Percentiles rank a stretch among this genome's conserved stretches.
Conservation (phyloP, 2,888 invertebrate genomes). For the Aplocera efformata region DNA sequence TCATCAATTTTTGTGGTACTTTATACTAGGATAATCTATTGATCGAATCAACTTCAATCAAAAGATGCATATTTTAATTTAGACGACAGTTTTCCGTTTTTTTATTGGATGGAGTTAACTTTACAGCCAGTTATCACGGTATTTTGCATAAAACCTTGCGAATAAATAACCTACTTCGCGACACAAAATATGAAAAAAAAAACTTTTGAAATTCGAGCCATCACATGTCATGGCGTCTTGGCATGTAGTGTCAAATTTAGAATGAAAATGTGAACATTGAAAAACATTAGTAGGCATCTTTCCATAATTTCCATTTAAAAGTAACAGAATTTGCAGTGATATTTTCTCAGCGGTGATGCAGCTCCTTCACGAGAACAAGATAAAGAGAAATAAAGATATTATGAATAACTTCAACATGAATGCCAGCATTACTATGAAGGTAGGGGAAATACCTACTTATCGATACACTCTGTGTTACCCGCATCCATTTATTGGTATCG, state of each 20-base stretch:
- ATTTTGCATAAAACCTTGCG: background rate
- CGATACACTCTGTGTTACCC: too few relatives aligned
- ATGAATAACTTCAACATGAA: constrained; percentile 45
- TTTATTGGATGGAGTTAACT: too few relatives aligned
- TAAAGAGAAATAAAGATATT: constrained; percentile 28
- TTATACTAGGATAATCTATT: too few relatives aligned
- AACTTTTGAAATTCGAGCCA: constrained; percentile 53
- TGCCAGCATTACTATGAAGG: constrained; percentile 35
- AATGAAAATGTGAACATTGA: constrained; percentile 56
- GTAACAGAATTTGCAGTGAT: constrained; percentile 14
- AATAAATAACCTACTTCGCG: background rate
- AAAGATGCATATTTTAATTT: too few relatives aligned
- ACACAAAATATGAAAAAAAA: constrained; percentile 5
- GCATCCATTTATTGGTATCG: too few relatives aligned
- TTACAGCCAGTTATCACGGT: too few relatives aligned
- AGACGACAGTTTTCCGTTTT: too few relatives aligned
- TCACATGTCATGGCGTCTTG: constrained; percentile 20
- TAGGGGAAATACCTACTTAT: constrained; percentile 1
- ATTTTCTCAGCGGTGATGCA: constrained; percentile 50
- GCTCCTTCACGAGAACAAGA: constrained; percentile 54
- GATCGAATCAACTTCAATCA: too few relatives aligned
- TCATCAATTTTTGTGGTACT: too few relatives aligned
- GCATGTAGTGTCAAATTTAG: constrained; percentile 49
- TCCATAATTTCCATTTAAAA: constrained; percentile 7
- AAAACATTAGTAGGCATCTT: constrained; percentile 29